phyloP scores from a whole-genome alignment of 2,113 vertebrate species.

The Mungos mungo region DNA sequence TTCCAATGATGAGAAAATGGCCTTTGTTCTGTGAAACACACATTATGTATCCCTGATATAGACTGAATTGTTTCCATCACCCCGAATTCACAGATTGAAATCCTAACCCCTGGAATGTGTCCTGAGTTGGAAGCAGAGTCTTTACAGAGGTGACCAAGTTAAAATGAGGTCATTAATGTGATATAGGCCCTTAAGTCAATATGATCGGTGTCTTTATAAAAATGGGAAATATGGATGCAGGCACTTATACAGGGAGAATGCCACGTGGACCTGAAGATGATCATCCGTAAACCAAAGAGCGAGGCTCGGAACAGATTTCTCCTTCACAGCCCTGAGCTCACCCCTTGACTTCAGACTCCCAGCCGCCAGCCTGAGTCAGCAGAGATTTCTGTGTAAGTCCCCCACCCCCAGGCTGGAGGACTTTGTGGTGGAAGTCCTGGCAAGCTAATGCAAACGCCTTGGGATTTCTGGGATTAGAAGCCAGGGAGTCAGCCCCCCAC shows the following conservation, averaged over 20 bases:
- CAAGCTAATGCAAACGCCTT: rapidly evolving
- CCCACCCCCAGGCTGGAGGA: rapidly evolving
- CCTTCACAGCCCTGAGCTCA: background rate
- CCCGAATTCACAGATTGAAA: background rate
- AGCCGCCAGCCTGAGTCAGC: background rate
- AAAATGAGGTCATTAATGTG: background rate
- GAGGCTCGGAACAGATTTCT: rapidly evolving
- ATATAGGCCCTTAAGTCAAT: rapidly evolving
- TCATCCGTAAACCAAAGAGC: rapidly evolving
- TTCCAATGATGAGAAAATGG: background rate
- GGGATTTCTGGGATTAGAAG: background rate
- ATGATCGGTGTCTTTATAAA: too few species aligned
- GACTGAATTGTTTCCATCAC: background rate
- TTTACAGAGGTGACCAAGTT: background rate
- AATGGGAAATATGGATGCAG: background rate
- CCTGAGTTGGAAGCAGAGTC: background rate
- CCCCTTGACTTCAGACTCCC: background rate
- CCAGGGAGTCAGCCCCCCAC: rapidly evolving
- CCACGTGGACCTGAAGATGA: rapidly evolving
- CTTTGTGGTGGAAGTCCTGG: background rate
- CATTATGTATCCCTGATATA: rapidly evolving
- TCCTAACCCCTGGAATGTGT: background rate
- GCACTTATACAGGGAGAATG: rapidly evolving
- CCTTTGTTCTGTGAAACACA: rapidly evolving
- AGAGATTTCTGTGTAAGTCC: background rate